Evolutionary conservation across 2,797 vertebrate genomes (phyloP).

Genomic region (Pitangus sulphuratus): DNA sequence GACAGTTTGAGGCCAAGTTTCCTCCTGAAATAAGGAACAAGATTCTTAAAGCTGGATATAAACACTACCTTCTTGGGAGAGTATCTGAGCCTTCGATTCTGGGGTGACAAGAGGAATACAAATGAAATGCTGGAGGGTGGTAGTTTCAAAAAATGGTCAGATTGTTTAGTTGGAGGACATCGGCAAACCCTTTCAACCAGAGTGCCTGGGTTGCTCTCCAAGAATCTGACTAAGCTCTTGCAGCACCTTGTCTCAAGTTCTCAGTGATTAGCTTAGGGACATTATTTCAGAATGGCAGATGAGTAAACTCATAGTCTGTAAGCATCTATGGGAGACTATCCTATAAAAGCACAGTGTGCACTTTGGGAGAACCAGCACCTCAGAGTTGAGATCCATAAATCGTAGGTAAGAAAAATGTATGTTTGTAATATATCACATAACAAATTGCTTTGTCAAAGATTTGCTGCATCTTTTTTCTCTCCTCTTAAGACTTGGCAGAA

Average conservation of each 20-base stretch:
- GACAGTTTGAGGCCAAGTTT: not conserved
- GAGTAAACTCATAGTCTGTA: not conserved
- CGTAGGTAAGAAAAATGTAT: not conserved
- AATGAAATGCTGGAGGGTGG: not conserved
- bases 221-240: not conserved
- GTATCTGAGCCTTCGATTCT: not conserved
- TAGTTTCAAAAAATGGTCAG: not conserved
- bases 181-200: not conserved
- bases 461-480: not conserved
- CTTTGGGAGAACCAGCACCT: not conserved
- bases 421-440: not conserved
- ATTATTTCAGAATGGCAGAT: not conserved
- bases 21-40: not conserved
- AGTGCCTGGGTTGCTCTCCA: not conserved
- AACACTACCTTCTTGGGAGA: not conserved
- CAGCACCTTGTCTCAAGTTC: not conserved
- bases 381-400: not conserved
- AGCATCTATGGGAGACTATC: not conserved
- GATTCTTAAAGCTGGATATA: not conserved
- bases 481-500: not conserved
- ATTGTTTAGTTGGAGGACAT: not conserved
- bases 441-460: not conserved
- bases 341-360: not conserved
- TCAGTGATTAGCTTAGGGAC: not conserved
- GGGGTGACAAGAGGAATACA: not conserved